Percentiles rank a stretch among this genome's conserved stretches.
Conservation (phyloP, 2,113 vertebrate species). For the Heloderma charlesbogerti region DNA sequence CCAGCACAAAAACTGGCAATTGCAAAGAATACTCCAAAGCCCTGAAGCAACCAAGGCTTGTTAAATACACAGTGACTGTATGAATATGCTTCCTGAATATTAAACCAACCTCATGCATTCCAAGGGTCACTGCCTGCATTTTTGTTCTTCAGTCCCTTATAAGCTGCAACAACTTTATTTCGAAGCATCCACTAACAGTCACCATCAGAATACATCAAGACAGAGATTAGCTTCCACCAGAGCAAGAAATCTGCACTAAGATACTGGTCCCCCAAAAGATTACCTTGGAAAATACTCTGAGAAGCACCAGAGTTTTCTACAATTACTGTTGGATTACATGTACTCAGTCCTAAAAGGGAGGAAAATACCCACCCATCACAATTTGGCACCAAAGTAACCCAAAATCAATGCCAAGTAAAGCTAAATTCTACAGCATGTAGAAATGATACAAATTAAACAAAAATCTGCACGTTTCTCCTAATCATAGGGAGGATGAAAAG, state of each 20-base stretch:
- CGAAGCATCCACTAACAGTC: constrained; percentile 31
- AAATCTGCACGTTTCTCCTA: background rate
- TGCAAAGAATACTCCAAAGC: background rate
- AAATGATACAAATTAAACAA: background rate
- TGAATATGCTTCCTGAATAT: background rate
- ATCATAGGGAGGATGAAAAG: background rate
- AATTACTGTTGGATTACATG: background rate
- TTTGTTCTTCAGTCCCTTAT: constrained; percentile 10
- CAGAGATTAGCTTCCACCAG: constrained; percentile 34
- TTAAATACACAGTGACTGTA: constrained; percentile 7
- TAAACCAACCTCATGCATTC: background rate
- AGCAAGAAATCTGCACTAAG: background rate
- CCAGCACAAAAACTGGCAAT: background rate
- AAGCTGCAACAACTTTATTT: constrained; percentile 28
- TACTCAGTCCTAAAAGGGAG: background rate
- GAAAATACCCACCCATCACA: background rate
- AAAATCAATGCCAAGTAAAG: background rate
- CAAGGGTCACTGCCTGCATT: constrained; percentile 11
- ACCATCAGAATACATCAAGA: background rate
- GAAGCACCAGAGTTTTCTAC: background rate
- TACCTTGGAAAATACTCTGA: constrained; percentile 10
- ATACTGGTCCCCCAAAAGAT: background rate
- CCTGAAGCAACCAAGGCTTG: background rate
- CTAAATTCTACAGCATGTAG: background rate
- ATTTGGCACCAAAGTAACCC: background rate